Base-by-base conservation (phyloP, 2,113 vertebrate species). In the Ctenodactylus gundi region DNA sequence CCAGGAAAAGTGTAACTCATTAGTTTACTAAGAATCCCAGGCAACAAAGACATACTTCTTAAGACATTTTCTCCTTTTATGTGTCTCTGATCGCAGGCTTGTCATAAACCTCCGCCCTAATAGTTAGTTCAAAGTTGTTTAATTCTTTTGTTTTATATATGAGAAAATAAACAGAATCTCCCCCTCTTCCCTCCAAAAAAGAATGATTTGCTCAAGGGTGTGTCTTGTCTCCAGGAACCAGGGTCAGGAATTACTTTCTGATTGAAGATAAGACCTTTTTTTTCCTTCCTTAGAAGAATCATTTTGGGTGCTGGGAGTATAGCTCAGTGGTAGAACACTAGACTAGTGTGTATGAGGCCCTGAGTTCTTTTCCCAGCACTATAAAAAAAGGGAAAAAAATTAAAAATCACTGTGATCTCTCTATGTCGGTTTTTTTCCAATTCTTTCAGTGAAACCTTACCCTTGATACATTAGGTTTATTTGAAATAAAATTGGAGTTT, bases 1-100 rank as follows among this genome's bases (percentile, higher is more conserved):
- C 96, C 94, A 96, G 93, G 94, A 96, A 95, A 94, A 95, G 53
- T 95, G 11, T 95, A 87, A 88, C 68, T 94, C 95, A 85, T 67
- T 93, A 89, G 64, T 94, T 91, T 88, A 78, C 84, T 70, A 67
- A 96, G 95, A 92, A 95, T 82, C 92, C 80, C 36, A 78, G 64
- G 78, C 81, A 94, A 85, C 77, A 88, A 87, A 88, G 86, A 95
- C 73, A 44, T 20, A 23, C 65, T 95, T 97, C 88, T 58, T 75
- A 70, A 89, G 92, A 88, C 31, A 44, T 85, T 89, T 93, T 85
- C 68, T 91, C 65, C 75, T 88, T 93, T 85, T 39, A 67, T 89
- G 76, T 88, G 29, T 34, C 46, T 29, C 85, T 67, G 81, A 76
- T 95, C 84, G 85, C 58, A 68, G 29, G 70, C 76, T 90, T 72